These are phyloP conservation scores for Smittia aterrima DNA, from an alignment of 2,888 invertebrate species.

Conservation along the genomic window DNA sequence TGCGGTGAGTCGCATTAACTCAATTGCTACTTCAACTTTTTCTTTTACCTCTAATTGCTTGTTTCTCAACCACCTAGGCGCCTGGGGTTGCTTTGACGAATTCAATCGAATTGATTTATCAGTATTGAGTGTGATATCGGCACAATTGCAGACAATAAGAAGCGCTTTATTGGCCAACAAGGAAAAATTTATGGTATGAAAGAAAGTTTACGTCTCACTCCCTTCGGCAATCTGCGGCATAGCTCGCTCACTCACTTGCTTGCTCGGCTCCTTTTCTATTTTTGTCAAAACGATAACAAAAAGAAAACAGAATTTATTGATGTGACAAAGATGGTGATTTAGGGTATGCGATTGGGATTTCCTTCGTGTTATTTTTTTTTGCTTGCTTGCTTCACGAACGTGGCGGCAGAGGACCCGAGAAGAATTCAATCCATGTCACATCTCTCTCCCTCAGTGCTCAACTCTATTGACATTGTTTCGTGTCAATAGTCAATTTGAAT, in stretches of 20 bases:
- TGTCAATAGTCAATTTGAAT: conserved; percentile 32
- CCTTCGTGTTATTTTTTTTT: neutral
- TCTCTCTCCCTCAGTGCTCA: neutral
- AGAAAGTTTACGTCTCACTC: conserved; percentile 13
- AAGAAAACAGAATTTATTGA: conserved; percentile 8
- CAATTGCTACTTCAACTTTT: neutral
- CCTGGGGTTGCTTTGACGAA: conserved; percentile 96
- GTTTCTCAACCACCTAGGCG: conserved; percentile 57
- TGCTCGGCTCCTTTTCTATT: neutral
- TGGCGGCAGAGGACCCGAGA: neutral
- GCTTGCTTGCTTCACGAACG: neutral
- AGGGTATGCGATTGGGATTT: conserved; percentile 10
- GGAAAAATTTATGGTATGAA: conserved; percentile 68
- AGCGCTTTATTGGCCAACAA: conserved; percentile 76
- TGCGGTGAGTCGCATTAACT: conserved; percentile 53
- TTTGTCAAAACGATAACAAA: neutral
- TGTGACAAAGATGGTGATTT: conserved; percentile 25
- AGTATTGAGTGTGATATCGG: conserved; percentile 88
- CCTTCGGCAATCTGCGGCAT: neutral
- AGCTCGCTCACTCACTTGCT: too few relatives aligned
- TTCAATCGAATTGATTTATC: conserved; percentile 92
- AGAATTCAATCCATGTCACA: conserved; percentile 34
- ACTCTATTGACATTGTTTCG: conserved; percentile 34
- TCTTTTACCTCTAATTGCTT: neutral
- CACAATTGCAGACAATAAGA: conserved; percentile 85